Evolutionary conservation across 2,888 invertebrate species (phyloP).

Genomic region (Tenthredo distinguenda): DNA sequence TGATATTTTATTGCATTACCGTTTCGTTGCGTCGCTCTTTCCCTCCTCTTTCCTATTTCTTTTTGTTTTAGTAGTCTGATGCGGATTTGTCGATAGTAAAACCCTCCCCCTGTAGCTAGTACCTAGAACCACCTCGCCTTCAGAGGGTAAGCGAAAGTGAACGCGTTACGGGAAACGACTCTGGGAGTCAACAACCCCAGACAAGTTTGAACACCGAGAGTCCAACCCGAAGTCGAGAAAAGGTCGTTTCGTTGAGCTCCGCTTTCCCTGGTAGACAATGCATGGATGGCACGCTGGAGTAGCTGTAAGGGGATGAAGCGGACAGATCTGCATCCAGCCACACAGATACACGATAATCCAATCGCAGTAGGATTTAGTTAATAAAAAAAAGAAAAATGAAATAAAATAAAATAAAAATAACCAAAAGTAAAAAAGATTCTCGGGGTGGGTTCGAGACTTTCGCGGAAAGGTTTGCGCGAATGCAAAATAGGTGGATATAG

Average conservation of each 20-base stretch:
- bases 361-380: not conserved
- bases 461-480: not conserved
- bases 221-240: slow-evolving; percentile 29
- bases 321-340: slow-evolving; percentile 17
- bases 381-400: not conserved
- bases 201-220: slow-evolving; percentile 23
- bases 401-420: not conserved
- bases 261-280: slow-evolving; percentile 8
- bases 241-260: slow-evolving; percentile 25
- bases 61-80: not conserved
- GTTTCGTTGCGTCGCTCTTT: not conserved
- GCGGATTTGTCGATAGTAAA: slow-evolving; percentile 51
- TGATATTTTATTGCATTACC: not conserved
- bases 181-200: slow-evolving; percentile 50
- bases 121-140: not conserved
- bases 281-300: not conserved
- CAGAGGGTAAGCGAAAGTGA: slow-evolving; percentile 49
- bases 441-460: not conserved
- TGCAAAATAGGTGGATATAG: not conserved
- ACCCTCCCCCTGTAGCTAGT: slow-evolving; percentile 23
- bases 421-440: not conserved
- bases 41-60: not conserved
- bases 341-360: not conserved
- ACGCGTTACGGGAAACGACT: slow-evolving; percentile 43
- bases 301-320: not conserved